A percentile compares a stretch with the other conserved stretches of the same genome.
These are phyloP conservation scores for Cisticola juncidis DNA, from an alignment of 2,113 vertebrate species.

Conservation along the genomic window DNA sequence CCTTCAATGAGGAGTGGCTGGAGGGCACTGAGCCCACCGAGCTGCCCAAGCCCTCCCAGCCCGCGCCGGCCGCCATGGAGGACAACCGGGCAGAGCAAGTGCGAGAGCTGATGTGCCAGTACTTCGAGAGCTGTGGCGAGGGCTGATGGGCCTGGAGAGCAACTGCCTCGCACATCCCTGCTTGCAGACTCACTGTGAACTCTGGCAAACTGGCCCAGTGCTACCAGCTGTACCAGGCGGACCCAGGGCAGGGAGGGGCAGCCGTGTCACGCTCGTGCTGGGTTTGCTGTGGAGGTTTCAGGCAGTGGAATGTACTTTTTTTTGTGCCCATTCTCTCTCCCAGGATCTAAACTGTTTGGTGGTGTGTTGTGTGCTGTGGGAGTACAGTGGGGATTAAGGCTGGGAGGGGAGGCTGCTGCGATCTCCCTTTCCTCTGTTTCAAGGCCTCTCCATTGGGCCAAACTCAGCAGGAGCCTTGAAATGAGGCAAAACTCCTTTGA, in stretches of 20 bases:
- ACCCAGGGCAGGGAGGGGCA: rapidly evolving
- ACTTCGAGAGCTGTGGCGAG: conserved; percentile 74
- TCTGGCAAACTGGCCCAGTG: rapidly evolving
- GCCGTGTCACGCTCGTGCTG: rapidly evolving
- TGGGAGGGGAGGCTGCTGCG: not conserved
- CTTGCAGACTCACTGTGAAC: rapidly evolving
- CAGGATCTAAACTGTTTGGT: not conserved
- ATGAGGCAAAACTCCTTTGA: not conserved
- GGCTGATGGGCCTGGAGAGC: not conserved
- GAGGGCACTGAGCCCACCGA: conserved; percentile 33
- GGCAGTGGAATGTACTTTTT: not conserved
- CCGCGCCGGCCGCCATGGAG: not conserved
- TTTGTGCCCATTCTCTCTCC: not conserved
- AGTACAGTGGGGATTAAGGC: not conserved
- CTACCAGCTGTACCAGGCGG: rapidly evolving
- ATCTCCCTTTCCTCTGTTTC: not conserved
- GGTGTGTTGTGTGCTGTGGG: not conserved
- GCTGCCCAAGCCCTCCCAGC: conserved; percentile 57
- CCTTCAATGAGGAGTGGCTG: conserved; percentile 73
- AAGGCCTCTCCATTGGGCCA: rapidly evolving
- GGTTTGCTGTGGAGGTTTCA: not conserved
- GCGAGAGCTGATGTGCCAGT: conserved; percentile 77
- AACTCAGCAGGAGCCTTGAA: not conserved
- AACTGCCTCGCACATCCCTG: not conserved
- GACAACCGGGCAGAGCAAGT: conserved; percentile 73